Evolutionary conservation across 2,888 invertebrate genomes (phyloP), one percentile per base, ranked within the genome.

Genomic region (Cosmia trapezina): DNA sequence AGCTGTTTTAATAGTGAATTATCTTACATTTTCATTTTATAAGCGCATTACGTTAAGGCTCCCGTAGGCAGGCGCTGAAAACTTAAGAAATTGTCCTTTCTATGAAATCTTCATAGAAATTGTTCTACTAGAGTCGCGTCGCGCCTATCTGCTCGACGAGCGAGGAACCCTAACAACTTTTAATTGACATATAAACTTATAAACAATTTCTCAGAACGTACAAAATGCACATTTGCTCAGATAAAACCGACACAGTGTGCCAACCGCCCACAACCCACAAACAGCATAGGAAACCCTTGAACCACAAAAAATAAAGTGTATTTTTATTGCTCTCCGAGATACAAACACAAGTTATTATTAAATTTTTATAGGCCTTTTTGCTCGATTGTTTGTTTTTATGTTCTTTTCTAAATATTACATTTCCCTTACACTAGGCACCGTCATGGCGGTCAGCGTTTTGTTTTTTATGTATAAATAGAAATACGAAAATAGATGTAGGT

Each of bases 381-480:
- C 84, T 71, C 76, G 73, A 84, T 83, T 84, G 84, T 84, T 86
- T 83, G 78, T 80, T 86, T 84, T 86, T 80, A 84, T 84, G 63
- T 75, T 76, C 57, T 82, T 73, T 82, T 73, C 73, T 80, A 80
- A 84, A 84, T 84, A 78, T 80, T 82, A 82, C 76, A 74, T 80
- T 81, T 74, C 67, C 70, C 17, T 53, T 70, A 69, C 53, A 72
- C 67, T 56, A 57, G 63, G 53, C 59, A 57, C 45, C 17, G 51
- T 49, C 59, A 28, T 47, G 56, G 68, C n/a, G 63, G 84, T 70
- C 65, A 66, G 69, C 59, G 33, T 66, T 72, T 71, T 77, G 33
- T 72, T 62, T 73, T 56, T 47, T 61, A 66, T 56, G 51, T 57
- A 53, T 64, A 45, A 59, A 69, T 56, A 56, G 41, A n/a, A 4